Base-by-base conservation (phyloP, 1,140 invertebrate genomes). In the Tenebrio molitor region DNA sequence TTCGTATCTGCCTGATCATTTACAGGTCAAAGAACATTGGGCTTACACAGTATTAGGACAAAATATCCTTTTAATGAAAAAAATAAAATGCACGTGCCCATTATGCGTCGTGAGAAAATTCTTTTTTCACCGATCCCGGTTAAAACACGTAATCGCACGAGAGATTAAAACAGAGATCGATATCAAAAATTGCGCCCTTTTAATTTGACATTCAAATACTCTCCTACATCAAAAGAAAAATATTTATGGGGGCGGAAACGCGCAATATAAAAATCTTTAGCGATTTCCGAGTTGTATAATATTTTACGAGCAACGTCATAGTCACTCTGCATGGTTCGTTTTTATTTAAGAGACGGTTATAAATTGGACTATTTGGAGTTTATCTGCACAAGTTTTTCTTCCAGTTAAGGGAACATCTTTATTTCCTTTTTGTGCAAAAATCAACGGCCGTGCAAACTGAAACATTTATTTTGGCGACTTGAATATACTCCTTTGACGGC, bases 201-300 rank as follows among this genome's bases (percentile, higher is more conserved):
- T 58, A 58, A 58, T 58, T 23, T 29, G 21, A 29, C 50, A 12
- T 29, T 58, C 23, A 58, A 58, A 58, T 33, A 50, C 29, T 33
- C 29, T n/a, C n/a, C n/a, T n/a, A 12, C 36, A 39, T n/a, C 6
- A 39, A 39, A 53, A n/a, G 19, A 53, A 53, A n/a, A 53, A 53
- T 46, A 46, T 46, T 46, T 46, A 53, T 53, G 17, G 46, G 5
- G 3, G 46, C 10, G 16, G 19, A 53, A 53, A 44, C 4, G 46
- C 19, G 46, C 36, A 39, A 39, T 39, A 39, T 39, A 39, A 39
- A 44, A 53, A n/a, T 23, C 16, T 46, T 46, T 17, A 23, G 19
- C 46, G 46, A 53, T 53, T 53, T 23, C 46, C 46, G 17, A 53
- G 46, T 23, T 23, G 46, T 53, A 53, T 33, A 33, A 33, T 53